Percentiles rank a stretch among this genome's conserved stretches.
phyloP scores from a whole-genome alignment of 2,797 vertebrate genomes.

The Sciaenops ocellatus region DNA sequence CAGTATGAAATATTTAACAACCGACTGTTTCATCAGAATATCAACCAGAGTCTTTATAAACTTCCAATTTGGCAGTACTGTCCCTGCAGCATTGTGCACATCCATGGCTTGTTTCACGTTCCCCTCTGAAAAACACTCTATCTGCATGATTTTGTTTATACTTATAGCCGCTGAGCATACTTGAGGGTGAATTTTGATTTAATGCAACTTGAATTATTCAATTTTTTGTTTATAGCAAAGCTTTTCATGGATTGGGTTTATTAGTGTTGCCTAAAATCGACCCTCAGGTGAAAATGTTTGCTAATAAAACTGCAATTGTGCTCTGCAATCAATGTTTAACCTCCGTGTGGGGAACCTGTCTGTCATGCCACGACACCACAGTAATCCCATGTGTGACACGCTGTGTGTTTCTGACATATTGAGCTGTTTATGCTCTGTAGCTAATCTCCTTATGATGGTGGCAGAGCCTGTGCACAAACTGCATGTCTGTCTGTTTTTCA shows the following conservation, averaged over 20 bases:
- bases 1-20: constrained; percentile 69
- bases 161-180: neutral
- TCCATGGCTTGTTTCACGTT: neutral
- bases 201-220: neutral
- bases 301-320: constrained; percentile 6
- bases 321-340: constrained; percentile 2
- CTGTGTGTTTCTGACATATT: constrained; percentile 43
- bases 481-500: constrained; percentile 21
- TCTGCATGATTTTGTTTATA: neutral
- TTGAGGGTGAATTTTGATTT: neutral
- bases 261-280: neutral
- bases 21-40: constrained; percentile 48
- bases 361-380: constrained; percentile 8
- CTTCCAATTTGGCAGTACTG: constrained; percentile 33
- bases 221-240: constrained; percentile 7
- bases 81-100: neutral
- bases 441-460: constrained; percentile 51
- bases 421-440: constrained; percentile 51
- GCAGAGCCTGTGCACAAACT: constrained; percentile 33
- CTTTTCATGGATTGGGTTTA: neutral
- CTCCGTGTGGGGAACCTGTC: constrained; percentile 23
- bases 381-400: constrained; percentile 19
- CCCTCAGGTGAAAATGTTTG: constrained; percentile 9
- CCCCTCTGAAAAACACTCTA: neutral
- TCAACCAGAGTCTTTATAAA: constrained; percentile 43